Percentiles rank a stretch among this genome's conserved stretches.
Evolutionary conservation across 2,797 vertebrate species (phyloP).

Genomic region (Chaetodon trifasciatus): DNA sequence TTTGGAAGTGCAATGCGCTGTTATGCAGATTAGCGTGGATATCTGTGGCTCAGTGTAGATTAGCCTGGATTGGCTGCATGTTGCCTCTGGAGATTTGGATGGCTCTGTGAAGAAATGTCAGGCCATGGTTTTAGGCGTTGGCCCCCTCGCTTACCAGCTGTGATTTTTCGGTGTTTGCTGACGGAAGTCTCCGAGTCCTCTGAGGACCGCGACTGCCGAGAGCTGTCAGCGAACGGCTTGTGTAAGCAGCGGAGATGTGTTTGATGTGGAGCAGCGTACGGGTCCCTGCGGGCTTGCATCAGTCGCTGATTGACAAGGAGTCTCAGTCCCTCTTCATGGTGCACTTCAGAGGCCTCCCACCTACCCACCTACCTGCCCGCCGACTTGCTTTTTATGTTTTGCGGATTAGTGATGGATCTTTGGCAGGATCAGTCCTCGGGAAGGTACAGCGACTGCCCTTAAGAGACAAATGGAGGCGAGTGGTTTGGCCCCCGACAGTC

Average conservation of each 20-base stretch:
- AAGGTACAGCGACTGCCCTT: constrained; percentile 61
- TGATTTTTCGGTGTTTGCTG: constrained; percentile 61
- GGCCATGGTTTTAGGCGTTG: constrained; percentile 59
- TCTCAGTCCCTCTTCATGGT: constrained; percentile 55
- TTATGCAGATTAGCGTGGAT: constrained; percentile 73
- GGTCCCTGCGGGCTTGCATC: constrained; percentile 69
- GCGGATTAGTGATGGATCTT: constrained; percentile 72
- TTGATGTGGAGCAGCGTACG: constrained; percentile 73
- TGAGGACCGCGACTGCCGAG: constrained; percentile 40
- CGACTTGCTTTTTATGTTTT: constrained; percentile 56
- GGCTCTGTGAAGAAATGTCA: constrained; percentile 71
- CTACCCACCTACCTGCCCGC: constrained; percentile 55
- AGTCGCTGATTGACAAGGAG: constrained; percentile 73
- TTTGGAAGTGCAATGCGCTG: constrained; percentile 54
- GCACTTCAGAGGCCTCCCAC: constrained; percentile 64
- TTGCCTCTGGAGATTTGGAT: constrained; percentile 67
- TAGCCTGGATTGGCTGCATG: constrained; percentile 67
- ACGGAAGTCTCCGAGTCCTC: constrained; percentile 58
- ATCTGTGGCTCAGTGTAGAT: constrained; percentile 71
- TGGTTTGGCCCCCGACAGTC: constrained; percentile 53
- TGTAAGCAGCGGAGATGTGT: constrained; percentile 73
- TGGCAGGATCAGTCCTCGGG: constrained; percentile 68
- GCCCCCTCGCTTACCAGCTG: constrained; percentile 66
- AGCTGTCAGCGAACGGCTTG: constrained; percentile 74
- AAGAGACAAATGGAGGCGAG: constrained; percentile 73